A percentile compares a stretch with the other conserved stretches of the same genome.
phyloP scores from a whole-genome alignment of 2,888 invertebrate genomes.

The Hesperia comma region DNA sequence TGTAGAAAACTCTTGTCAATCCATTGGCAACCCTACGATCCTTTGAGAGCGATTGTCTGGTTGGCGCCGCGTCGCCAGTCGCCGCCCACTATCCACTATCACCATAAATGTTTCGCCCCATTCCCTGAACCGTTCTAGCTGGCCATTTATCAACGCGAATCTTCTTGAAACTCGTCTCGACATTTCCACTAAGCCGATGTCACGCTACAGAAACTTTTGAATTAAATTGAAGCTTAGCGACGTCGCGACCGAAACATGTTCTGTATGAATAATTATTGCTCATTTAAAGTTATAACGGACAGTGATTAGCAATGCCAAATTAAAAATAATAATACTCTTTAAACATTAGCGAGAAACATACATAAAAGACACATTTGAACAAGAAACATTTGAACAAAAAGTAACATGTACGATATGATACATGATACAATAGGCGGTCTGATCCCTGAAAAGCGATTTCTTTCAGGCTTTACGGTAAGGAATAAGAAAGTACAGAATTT shows the following conservation, averaged over 20 bases:
- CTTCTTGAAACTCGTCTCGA: slow-evolving; percentile 24
- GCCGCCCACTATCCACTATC: slow-evolving; percentile 13
- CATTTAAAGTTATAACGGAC: slow-evolving; percentile 6
- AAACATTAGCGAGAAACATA: too few relatives aligned
- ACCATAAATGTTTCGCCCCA: slow-evolving; percentile 16
- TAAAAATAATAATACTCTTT: too few relatives aligned
- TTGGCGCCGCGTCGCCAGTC: slow-evolving; percentile 11
- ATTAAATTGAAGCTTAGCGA: slow-evolving; percentile 15
- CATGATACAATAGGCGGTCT: too few relatives aligned
- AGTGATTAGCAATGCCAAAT: not conserved
- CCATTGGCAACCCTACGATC: slow-evolving; percentile 9
- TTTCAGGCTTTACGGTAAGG: too few relatives aligned
- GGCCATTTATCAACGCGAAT: slow-evolving; percentile 26
- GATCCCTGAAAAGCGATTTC: too few relatives aligned
- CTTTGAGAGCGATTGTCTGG: slow-evolving; percentile 4
- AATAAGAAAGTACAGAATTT: too few relatives aligned
- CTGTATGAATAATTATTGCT: slow-evolving; percentile 2
- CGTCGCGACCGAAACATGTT: slow-evolving; percentile 10
- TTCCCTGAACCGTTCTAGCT: slow-evolving; percentile 13
- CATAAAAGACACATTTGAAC: too few relatives aligned
- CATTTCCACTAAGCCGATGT: slow-evolving; percentile 20
- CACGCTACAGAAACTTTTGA: slow-evolving; percentile 19
- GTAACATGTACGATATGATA: too few relatives aligned
- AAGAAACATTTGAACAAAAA: too few relatives aligned
- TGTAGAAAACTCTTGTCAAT: not conserved